Evolutionary conservation across 1,140 invertebrate genomes (phyloP).

Genomic region (Brachionus asplanchnoidis): DNA sequence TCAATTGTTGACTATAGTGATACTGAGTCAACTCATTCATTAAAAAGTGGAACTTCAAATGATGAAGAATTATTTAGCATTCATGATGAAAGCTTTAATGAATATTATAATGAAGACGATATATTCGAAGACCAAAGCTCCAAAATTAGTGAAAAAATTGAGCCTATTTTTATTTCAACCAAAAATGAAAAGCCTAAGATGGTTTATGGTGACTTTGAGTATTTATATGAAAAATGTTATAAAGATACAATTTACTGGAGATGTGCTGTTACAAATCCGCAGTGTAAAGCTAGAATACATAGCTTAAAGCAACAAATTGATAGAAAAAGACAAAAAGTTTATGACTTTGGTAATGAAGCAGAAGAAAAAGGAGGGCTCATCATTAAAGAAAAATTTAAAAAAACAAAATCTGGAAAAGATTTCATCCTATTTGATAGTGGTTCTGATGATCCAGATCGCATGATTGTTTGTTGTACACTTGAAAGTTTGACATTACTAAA

Average conservation of each 20-base stretch:
- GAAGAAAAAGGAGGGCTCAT: neutral
- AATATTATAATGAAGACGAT: neutral
- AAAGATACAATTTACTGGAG: neutral
- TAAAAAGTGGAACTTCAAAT: neutral
- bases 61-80: neutral
- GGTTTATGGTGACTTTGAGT: neutral
- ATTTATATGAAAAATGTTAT: neutral
- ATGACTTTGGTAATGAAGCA: neutral
- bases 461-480: neutral
- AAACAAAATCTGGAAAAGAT: neutral
- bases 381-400: too few relatives aligned
- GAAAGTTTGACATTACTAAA: neutral
- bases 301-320: neutral
- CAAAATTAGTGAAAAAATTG: neutral
- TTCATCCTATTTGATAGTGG: neutral
- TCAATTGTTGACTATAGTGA: neutral
- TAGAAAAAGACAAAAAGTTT: neutral
- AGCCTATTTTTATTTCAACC: constrained; percentile 2
- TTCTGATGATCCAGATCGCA: neutral
- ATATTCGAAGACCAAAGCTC: neutral
- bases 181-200: neutral
- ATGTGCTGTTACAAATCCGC: neutral
- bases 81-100: neutral
- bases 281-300: neutral
- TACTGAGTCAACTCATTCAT: neutral